Evolutionary conservation across 1,140 invertebrate genomes (phyloP).

Genomic region (Drosophila orosa): DNA sequence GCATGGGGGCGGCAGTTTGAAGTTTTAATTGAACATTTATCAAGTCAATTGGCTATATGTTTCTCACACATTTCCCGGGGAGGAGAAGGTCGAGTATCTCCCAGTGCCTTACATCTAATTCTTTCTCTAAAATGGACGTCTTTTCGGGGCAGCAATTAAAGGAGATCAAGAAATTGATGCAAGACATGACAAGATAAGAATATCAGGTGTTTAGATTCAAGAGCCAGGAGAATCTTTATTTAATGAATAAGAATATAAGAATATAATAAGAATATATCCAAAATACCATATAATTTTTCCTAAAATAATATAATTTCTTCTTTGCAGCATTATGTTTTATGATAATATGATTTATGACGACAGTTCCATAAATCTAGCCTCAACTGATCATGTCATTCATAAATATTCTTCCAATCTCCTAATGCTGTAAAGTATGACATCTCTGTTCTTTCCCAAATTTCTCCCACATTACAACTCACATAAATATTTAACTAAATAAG

Average conservation of each 20-base stretch:
- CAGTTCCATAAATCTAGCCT: not conserved
- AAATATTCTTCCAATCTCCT: not conserved
- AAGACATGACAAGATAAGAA: not conserved
- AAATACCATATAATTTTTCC: too few relatives aligned
- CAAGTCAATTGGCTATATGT: conserved; percentile 51
- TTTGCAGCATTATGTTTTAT: not conserved
- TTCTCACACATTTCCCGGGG: conserved; percentile 2
- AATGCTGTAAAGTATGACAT: not conserved
- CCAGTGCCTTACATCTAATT: not conserved
- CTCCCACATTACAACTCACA: not conserved
- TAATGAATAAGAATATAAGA: not conserved
- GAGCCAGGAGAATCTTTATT: not conserved
- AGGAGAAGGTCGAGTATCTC: not conserved
- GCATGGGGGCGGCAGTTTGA: conserved; percentile 31
- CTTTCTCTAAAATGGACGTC: not conserved
- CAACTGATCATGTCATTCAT: not conserved
- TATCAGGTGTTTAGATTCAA: not conserved
- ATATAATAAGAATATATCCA: not conserved
- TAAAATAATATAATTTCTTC: not conserved
- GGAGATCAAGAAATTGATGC: conserved; percentile 2
- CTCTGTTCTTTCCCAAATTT: too few relatives aligned
- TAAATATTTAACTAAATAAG: not conserved
- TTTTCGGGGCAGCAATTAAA: conserved; percentile 15
- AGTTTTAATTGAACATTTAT: conserved; percentile 56
- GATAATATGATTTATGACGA: not conserved